Evolutionary conservation across 2,113 vertebrate genomes (phyloP).

Genomic region (Leucoraja erinaceus): DNA sequence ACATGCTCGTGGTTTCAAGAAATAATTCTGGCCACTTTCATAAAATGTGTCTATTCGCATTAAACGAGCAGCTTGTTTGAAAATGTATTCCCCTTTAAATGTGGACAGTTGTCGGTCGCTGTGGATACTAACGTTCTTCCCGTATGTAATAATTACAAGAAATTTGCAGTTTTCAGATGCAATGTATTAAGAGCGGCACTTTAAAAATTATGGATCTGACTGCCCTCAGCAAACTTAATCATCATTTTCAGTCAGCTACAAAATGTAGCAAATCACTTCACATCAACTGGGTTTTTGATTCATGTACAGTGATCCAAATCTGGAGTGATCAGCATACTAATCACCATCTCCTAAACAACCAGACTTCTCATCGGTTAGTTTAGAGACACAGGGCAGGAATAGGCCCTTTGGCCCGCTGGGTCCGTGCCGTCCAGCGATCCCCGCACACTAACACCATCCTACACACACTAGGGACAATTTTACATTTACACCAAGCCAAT

Average conservation of each 20-base stretch:
- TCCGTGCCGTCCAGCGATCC: too few species aligned
- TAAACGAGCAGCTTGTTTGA: conserved; percentile 3
- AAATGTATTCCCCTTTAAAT: conserved; percentile 12
- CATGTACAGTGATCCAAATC: neutral
- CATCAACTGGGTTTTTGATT: neutral
- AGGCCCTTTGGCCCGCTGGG: too few species aligned
- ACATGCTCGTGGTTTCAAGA: neutral
- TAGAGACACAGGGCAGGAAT: too few species aligned
- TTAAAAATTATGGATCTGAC: neutral
- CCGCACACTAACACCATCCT: too few species aligned
- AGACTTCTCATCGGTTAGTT: neutral
- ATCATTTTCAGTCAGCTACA: neutral
- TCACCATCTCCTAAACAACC: neutral
- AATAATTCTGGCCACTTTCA: neutral
- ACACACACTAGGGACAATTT: too few species aligned
- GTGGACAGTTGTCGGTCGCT: neutral
- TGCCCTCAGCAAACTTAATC: neutral
- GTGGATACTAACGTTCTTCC: neutral
- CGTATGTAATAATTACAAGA: conserved; percentile 15
- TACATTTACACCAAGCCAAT: too few species aligned
- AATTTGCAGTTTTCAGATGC: conserved; percentile 4
- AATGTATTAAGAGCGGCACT: neutral
- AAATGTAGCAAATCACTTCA: neutral
- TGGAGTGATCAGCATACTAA: neutral
- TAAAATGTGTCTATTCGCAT: conserved; percentile 21